Conservation (phyloP, 2,113 vertebrate genomes). For the Opisthocomus hoazin region DNA sequence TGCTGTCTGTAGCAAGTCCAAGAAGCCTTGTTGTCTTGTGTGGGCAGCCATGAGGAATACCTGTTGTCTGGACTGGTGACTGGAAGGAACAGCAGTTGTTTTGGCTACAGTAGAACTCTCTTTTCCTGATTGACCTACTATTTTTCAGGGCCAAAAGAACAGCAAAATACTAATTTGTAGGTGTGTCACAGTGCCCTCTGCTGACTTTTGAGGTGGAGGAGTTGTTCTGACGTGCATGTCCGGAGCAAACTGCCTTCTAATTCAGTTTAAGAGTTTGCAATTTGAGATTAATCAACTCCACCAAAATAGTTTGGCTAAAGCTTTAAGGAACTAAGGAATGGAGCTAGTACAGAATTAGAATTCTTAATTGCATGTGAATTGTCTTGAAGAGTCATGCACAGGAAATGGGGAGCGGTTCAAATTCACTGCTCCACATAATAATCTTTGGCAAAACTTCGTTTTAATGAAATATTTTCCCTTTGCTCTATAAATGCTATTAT, state of each 20-base stretch:
- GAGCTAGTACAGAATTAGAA: background rate
- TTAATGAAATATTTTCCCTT: background rate
- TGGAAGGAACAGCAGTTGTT: background rate
- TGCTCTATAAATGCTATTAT: background rate
- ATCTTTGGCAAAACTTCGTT: background rate
- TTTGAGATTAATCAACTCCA: background rate
- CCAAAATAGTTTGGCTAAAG: background rate
- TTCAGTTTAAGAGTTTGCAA: background rate
- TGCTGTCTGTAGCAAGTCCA: fast-evolving
- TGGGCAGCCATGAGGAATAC: background rate
- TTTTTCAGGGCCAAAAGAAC: background rate
- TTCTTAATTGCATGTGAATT: constrained; percentile 25
- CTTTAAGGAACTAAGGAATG: background rate
- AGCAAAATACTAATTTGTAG: background rate
- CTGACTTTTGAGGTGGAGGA: background rate
- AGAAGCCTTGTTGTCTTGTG: background rate
- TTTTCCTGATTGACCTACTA: background rate
- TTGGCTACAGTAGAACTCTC: background rate
- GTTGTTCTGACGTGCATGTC: background rate
- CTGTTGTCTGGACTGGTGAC: background rate
- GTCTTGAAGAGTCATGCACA: background rate
- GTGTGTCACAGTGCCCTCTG: background rate
- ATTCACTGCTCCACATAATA: background rate
- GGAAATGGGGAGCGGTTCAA: background rate
- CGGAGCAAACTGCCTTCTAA: background rate